Evolutionary conservation across 2,797 vertebrate species (phyloP), one percentile per base, ranked within the genome.

Genomic region (Oreonectes daqikongensis): DNA sequence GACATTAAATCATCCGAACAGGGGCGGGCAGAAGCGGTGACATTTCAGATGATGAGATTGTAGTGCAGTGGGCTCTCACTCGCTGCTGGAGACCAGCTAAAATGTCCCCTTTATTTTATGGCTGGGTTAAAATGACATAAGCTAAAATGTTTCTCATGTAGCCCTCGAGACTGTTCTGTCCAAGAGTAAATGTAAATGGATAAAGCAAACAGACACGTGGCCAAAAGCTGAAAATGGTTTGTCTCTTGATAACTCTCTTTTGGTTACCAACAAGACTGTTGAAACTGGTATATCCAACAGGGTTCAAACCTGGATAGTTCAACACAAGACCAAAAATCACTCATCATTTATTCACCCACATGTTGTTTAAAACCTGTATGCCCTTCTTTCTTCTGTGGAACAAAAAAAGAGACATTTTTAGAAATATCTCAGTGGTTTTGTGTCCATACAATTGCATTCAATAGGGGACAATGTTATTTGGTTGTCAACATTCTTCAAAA

Each of bases 31-130:
- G 44, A 82, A 38, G 64, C 65, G 59, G 63, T 85, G 81, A 80
- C 82, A 80, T 81, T 82, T 80, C 48, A 61, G 40, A 64, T 79
- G 72, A 80, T 69, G 60, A 82, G 78, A 66, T 40, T 67, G 60
- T 65, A 77, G 72, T 40, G 71, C 67, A 42, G 40, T 28, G 44
- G 68, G 67, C 59, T 72, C 50, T 42, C 28, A 20, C 61, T 64
- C 26, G 40, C 73, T 50, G 65, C 59, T 77, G 65, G 65, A 28
- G 48, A 59, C 64, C 10, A 7, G 32, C 64, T 50, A 59, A 72
- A 75, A 69, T 73, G 53, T 66, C 46, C 35, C 46, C 17, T 59
- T 46, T 79, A 72, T 75, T 76, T 71, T 44, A 60, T 75, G 74
- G 50, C 64, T 26, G 24, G 66, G 64, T 73, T 73, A 38, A 20